Base-by-base conservation (phyloP, 2,113 vertebrate genomes). In the Takifugu flavidus region DNA sequence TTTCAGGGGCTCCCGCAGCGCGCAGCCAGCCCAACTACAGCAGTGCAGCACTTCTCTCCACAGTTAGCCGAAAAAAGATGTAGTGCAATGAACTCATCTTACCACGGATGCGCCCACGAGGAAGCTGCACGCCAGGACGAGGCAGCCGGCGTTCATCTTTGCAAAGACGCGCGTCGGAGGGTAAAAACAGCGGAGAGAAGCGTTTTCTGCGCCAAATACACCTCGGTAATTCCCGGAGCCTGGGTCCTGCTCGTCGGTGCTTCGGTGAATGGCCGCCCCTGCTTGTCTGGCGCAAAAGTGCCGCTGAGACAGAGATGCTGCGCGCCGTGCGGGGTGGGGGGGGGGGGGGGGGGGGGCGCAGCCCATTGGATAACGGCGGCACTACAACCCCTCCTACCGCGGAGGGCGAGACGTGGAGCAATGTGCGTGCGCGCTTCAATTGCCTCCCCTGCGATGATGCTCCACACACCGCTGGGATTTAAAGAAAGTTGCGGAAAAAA, bases 261-360 rank as follows among this genome's bases (percentile, higher is more conserved):
- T 47, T 54, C 70, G 77, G 73, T 68, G 70, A 61, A 74, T 69
- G 58, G 70, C 63, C 46, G 87, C 87, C 81, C 81, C 61, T 77
- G 82, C 82, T 87, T 81, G 86, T 87, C 88, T 87, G 72, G 85
- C 81, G 89, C 83, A 79, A 78, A 89, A 90, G 86, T 90, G 89
- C 88, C 82, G 87, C 87, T 91, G 90, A 90, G 75, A 59, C 72
- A 53, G 75, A 78, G 87, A 86, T 85, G 90, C 86, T 90, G 86
- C 73, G 82, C 77, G 88, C 85, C 20, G 88, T 82, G 79, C 84
- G 1, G 20, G 20, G 20, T 20, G 20, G 20, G 20, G 75, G 20
- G 20, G 20, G 20, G 20, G 20, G 20, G 20, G 20, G 20, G 20
- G 20, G 20, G 20, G 20, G 1, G 78, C 56, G 51, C 72, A 56